Conservation (phyloP, 30 jellyfish, hydroid and myxozoan genomes). For the Cassiopea andromeda region DNA sequence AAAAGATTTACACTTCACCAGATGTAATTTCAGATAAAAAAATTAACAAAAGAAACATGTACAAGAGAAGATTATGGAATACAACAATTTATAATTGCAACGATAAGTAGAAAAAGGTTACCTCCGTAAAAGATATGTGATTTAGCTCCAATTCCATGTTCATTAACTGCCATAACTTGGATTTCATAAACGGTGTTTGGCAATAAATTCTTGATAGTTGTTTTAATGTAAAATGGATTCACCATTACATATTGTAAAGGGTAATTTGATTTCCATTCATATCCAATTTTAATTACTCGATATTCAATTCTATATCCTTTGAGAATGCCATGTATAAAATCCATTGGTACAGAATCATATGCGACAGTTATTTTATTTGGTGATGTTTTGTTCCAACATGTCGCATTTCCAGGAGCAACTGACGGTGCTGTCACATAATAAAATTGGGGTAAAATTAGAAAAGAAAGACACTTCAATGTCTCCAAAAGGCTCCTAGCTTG, state of each 20-base stretch:
- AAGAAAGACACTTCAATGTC: too few relatives aligned
- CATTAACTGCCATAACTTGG: slow-evolving; percentile 76
- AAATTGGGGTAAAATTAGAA: not conserved
- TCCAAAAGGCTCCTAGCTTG: not conserved
- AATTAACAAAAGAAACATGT: too few relatives aligned
- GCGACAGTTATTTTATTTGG: slow-evolving; percentile 13
- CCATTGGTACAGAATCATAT: slow-evolving; percentile 31
- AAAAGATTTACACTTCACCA: too few relatives aligned
- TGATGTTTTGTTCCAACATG: slow-evolving; percentile 34
- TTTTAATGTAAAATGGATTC: slow-evolving; percentile 9
- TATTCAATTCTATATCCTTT: slow-evolving; percentile 57
- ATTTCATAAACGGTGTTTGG: slow-evolving; percentile 53
- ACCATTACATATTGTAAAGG: slow-evolving; percentile 26
- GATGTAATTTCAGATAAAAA: not conserved
- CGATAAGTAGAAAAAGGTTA: not conserved
- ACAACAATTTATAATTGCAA: too few relatives aligned
- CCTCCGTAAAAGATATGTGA: slow-evolving; percentile 61
- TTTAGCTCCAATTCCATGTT: slow-evolving; percentile 85
- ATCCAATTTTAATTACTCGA: slow-evolving; percentile 31
- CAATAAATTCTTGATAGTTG: slow-evolving; percentile 4
- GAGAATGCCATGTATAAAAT: slow-evolving; percentile 30
- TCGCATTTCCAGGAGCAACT: slow-evolving; percentile 58
- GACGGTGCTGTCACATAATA: slow-evolving; percentile 48
- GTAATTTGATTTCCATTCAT: not conserved
- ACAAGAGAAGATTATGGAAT: not conserved